Conservation (phyloP, 2,888 invertebrate genomes). For the Andrena fulva region DNA sequence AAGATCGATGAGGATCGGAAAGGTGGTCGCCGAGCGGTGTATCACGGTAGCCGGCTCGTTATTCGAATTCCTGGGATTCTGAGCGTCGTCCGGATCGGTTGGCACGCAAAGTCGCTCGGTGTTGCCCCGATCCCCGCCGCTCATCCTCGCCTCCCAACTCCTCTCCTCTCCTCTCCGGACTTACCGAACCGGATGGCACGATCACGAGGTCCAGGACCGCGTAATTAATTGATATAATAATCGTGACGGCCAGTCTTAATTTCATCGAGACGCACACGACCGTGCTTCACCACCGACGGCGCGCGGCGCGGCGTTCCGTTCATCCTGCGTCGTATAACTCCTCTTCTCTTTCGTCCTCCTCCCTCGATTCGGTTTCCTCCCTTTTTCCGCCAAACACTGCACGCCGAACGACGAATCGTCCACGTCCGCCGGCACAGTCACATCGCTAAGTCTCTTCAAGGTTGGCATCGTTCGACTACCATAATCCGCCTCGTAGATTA, state of each 20-base stretch:
- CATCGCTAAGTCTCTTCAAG: slow-evolving; percentile 71
- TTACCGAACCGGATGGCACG: slow-evolving; percentile 77
- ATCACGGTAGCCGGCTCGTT: slow-evolving; percentile 73
- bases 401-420: slow-evolving; percentile 53
- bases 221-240: slow-evolving; percentile 81
- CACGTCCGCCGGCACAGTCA: slow-evolving; percentile 55
- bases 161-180: slow-evolving; percentile 39
- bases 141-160: slow-evolving; percentile 4
- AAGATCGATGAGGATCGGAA: slow-evolving; percentile 70
- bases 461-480: slow-evolving; percentile 72
- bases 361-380: slow-evolving; percentile 3
- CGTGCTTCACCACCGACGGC: slow-evolving; percentile 31
- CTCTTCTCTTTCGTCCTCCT: slow-evolving; percentile 24
- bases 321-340: slow-evolving; percentile 9
- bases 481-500: slow-evolving; percentile 76
- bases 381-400: slow-evolving; percentile 16
- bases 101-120: slow-evolving; percentile 56
- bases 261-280: slow-evolving; percentile 67
- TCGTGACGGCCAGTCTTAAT: slow-evolving; percentile 77
- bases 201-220: slow-evolving; percentile 68
- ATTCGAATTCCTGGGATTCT: slow-evolving; percentile 76
- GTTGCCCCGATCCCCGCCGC: neutral
- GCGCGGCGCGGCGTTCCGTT: neutral
- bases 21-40: slow-evolving; percentile 63
- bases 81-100: slow-evolving; percentile 52